These are phyloP conservation scores for Parasteatoda tepidariorum DNA, from an alignment of 1,140 invertebrate genomes.

Conservation along the genomic window DNA sequence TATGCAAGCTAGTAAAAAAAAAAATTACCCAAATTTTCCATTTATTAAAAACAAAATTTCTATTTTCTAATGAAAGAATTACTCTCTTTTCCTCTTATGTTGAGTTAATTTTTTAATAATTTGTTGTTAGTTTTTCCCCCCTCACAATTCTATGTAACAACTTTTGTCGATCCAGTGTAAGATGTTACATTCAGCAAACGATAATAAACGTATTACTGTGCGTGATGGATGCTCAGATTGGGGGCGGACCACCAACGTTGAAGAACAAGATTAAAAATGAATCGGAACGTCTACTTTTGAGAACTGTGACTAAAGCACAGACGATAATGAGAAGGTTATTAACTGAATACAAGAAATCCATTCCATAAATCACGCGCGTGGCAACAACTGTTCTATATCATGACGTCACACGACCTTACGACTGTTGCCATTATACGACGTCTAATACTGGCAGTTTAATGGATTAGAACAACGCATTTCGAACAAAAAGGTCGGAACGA, in stretches of 20 bases:
- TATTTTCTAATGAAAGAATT: too few relatives aligned
- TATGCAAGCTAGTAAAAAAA: too few relatives aligned
- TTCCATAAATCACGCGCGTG: neutral
- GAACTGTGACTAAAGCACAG: neutral
- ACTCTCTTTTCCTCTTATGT: too few relatives aligned
- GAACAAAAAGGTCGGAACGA: constrained; percentile 7
- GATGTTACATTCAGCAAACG: too few relatives aligned
- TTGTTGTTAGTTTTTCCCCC: too few relatives aligned
- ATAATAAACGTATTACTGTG: too few relatives aligned
- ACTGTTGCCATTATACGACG: neutral
- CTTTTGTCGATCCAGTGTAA: too few relatives aligned
- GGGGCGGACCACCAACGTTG: neutral
- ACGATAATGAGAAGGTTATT: constrained; percentile 16
- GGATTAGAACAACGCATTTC: neutral
- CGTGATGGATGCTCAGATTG: too few relatives aligned
- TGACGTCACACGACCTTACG: constrained; percentile 1
- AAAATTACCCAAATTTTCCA: too few relatives aligned
- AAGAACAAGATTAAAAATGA: neutral
- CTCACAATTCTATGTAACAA: too few relatives aligned
- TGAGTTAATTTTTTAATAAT: too few relatives aligned
- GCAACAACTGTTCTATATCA: neutral
- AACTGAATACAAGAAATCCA: neutral
- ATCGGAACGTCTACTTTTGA: constrained; percentile 4
- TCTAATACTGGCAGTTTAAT: neutral
- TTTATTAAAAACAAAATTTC: too few relatives aligned